Base-by-base conservation (phyloP, 64 coral and sea anemone genomes). In the Pocillopora damicornis region DNA sequence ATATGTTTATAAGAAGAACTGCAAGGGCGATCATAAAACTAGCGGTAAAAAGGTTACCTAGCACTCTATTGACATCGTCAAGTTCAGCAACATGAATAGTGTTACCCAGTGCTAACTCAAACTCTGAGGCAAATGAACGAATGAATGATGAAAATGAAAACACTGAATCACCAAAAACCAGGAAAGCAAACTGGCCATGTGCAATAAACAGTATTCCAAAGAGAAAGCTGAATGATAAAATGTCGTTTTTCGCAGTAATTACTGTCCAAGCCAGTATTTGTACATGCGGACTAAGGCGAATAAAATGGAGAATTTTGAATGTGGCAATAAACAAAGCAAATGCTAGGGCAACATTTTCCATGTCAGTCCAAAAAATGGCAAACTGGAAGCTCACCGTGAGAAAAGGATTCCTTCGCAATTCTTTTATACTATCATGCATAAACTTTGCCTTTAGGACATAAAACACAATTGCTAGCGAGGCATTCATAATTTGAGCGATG, bases 301-400 rank as follows among this genome's bases (percentile, higher is more conserved):
- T 73, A 36, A 73, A 75, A 36, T 61, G 65, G 61, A 86, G 83
- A 86, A 86, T n/a, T 86, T 86, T 86, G 15, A 86, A 75, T 1
- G 83, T 86, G 12, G 67, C 72, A 23, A 75, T 75, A 20, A 86
- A 86, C 22, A 86, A 35, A 1, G 83, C 83, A 42, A 66, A 34
- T 8, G 83, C 51, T 1, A 86, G 63, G 2, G 83, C 83, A 45
- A 17, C 5, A n/a, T 71, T 86, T 73, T 86, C 65, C 15, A 75
- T 57, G 37, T 86, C 83, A 25, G 83, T 60, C 83, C 83, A 73
- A 7, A 73, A 26, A 57, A 86, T 60, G n/a, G 83, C 83, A 73
- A 58, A 73, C 72, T 73, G 65, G 35, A 86, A 86, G 18, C 83
- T 73, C 5, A 74, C 66, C 12, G 64, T 86, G 4, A 75, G 16